Percentiles rank a stretch among this genome's conserved stretches.
phyloP scores from a whole-genome alignment of 1,140 invertebrate genomes.

The Melipona quadrifasciata region DNA sequence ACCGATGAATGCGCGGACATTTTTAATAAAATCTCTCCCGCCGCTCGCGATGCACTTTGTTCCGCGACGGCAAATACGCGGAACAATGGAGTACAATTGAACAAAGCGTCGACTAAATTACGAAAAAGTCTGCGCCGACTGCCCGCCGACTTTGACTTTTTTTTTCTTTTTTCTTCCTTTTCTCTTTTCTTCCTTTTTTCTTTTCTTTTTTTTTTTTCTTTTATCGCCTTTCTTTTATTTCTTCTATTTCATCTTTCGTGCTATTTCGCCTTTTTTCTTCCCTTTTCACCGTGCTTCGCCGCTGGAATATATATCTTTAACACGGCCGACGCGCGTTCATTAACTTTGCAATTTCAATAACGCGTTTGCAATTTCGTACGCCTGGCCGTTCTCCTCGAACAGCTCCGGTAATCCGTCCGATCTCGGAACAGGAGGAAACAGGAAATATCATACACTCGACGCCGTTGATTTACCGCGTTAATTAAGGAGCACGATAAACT shows the following conservation, averaged over 20 bases:
- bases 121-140: slow-evolving; percentile 7
- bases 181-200: not conserved
- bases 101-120: slow-evolving; percentile 44
- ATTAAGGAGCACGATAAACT: slow-evolving; percentile 61
- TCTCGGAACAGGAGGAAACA: not conserved
- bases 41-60: slow-evolving; percentile 10
- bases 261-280: not conserved
- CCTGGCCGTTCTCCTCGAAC: not conserved
- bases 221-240: not conserved
- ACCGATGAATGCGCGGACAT: not conserved
- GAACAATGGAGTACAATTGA: slow-evolving; percentile 43
- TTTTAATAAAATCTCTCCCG: slow-evolving; percentile 42
- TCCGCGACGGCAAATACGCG: slow-evolving; percentile 31
- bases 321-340: slow-evolving; percentile 8
- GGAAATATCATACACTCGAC: slow-evolving; percentile 38
- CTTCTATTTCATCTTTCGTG: not conserved
- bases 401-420: not conserved
- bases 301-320: slow-evolving; percentile 17
- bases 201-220: not conserved
- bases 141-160: not conserved
- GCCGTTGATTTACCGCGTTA: slow-evolving; percentile 53
- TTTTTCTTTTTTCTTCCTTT: not conserved
- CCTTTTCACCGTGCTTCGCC: not conserved
- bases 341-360: not conserved
- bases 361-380: too few species aligned